Conservation (phyloP, 2,888 invertebrate species). For the Malacosoma neustria region DNA sequence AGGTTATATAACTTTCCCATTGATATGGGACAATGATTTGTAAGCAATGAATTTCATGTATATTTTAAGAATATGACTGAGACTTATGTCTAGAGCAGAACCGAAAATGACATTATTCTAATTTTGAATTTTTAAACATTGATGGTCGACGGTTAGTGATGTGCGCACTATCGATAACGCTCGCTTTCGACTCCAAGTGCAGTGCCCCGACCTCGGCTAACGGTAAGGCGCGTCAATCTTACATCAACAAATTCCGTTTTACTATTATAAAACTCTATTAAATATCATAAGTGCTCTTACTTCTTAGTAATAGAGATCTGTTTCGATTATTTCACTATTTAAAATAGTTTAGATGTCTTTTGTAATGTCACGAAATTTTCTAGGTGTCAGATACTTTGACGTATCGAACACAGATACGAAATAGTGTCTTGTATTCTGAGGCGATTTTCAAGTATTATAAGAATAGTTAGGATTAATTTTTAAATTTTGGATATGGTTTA, state of each 20-base stretch:
- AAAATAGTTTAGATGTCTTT: conserved; percentile 10
- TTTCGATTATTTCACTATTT: conserved; percentile 8
- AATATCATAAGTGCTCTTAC: conserved; percentile 29
- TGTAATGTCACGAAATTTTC: conserved; percentile 16
- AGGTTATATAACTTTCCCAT: too few species aligned
- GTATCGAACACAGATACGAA: conserved; percentile 31
- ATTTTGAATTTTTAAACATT: background rate
- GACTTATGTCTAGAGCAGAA: too few species aligned
- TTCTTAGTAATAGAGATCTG: conserved; percentile 24
- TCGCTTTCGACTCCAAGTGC: conserved; percentile 45
- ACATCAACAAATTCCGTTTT: conserved; percentile 43
- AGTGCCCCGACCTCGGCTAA: conserved; percentile 49
- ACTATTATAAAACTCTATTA: conserved; percentile 26
- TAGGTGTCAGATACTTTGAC: conserved; percentile 46
- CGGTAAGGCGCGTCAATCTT: conserved; percentile 57
- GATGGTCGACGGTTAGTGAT: conserved; percentile 31
- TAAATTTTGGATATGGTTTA: too few species aligned
- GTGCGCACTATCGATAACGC: conserved; percentile 52
- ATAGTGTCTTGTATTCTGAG: too few species aligned
- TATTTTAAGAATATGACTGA: too few species aligned
- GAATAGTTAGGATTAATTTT: too few species aligned
- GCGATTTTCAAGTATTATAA: too few species aligned
- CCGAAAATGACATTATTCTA: too few species aligned
- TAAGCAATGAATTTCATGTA: too few species aligned
- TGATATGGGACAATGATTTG: too few species aligned